Evolutionary conservation across 2,797 vertebrate genomes (phyloP), one percentile per base, ranked within the genome.

Genomic region (Pseudocheirus occidentalis): DNA sequence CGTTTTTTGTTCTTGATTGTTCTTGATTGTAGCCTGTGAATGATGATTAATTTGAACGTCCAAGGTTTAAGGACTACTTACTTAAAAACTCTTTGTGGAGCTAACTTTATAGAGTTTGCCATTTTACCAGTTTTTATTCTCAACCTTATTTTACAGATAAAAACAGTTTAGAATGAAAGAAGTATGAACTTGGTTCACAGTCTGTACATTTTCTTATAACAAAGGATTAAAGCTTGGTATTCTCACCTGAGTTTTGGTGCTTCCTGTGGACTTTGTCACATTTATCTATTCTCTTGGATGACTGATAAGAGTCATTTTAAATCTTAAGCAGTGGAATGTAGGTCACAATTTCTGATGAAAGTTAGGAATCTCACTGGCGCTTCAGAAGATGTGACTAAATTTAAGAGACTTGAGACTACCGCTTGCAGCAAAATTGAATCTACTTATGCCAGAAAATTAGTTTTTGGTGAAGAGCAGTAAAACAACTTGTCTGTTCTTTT

Each of bases 381-480:
- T 73, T 73, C 3, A 34, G 62, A 27, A 81, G 66, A 46, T 46
- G 14, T 40, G 31, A 66, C 62, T n/a, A 18, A n/a, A 66, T 66
- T 66, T 73, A 9, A 40, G 66, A 66, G 66, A 81, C 62, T 73
- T 81, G 40, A 81, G 18, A 73, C 4, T 14, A 66, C 4, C 4
- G 16, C 59, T 40, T 73, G 14, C n/a, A 73, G 62, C 62, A 46
- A 81, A 81, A 46, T 46, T 81, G 66, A 46, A 18, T 81, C n/a
- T 46, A 81, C 6, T 46, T 24, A 73, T 3, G 40, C 24, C 2
- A 40, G 66, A 73, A 73, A 73, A 27, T 46, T 46, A 81, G 92
- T 66, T 90, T 91, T 92, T 93, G 58, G 73, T 57, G 73, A 66
- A 59, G 57, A 62, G 7, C 50, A 87, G 81, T 93, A 91, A 93